Percentiles rank a stretch among this genome's conserved stretches.
Evolutionary conservation across 2,113 vertebrate genomes (phyloP).

Genomic region (Taurulus bubalis): DNA sequence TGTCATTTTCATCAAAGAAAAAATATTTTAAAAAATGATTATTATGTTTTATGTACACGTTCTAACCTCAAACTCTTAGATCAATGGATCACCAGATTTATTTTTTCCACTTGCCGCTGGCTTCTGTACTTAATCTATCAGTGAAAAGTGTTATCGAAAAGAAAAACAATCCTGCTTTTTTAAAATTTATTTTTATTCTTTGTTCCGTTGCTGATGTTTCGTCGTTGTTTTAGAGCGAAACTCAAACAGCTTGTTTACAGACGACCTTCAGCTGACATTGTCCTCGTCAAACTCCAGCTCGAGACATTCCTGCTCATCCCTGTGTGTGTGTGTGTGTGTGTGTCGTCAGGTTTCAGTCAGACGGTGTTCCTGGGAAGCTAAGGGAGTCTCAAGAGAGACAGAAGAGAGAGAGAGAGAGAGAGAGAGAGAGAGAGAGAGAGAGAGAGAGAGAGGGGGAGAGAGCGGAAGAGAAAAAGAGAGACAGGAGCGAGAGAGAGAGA

Average conservation of each 20-base stretch:
- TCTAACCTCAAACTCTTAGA: no score
- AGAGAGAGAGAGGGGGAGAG: conserved; percentile 19
- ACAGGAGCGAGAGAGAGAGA: background rate
- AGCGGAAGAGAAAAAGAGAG: background rate
- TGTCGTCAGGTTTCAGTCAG: conserved; percentile 63
- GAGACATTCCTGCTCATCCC: conserved; percentile 42
- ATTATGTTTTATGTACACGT: no score
- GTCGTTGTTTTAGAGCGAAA: conserved; percentile 52
- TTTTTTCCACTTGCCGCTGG: no score
- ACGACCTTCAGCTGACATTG: conserved; percentile 75
- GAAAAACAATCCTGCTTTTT: no score
- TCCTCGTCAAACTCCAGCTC: conserved; percentile 47
- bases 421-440: background rate
- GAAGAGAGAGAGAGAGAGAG: background rate
- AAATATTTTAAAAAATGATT: no score
- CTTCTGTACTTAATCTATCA: no score
- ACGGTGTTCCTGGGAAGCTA: conserved; percentile 67
- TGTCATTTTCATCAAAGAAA: no score
- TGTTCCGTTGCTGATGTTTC: background rate
- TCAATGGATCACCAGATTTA: no score
- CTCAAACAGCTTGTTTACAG: conserved; percentile 52
- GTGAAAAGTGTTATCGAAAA: no score
- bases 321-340: conserved; percentile 2
- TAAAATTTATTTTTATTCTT: background rate
- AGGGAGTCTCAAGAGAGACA: conserved; percentile 62